Percentiles rank a stretch among this genome's conserved stretches.
phyloP scores from a whole-genome alignment of 2,113 vertebrate genomes.

The Atlantisia rogersi region DNA sequence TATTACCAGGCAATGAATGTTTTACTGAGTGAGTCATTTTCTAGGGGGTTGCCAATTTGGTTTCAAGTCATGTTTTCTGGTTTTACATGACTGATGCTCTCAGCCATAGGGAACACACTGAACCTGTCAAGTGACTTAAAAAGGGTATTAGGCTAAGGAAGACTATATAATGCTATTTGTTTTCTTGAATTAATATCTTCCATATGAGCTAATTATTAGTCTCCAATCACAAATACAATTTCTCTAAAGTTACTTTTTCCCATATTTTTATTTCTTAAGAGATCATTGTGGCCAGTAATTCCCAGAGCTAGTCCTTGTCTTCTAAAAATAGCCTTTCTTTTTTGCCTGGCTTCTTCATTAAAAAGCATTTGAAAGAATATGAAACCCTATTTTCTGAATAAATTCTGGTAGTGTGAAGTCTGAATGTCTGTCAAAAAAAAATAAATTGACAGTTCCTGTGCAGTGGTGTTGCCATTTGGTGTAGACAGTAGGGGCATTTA shows the following conservation, averaged over 20 bases:
- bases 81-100: background rate
- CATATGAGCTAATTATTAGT: background rate
- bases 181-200: background rate
- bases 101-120: background rate
- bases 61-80: background rate
- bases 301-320: background rate
- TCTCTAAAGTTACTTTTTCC: background rate
- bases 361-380: background rate
- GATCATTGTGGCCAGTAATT: background rate
- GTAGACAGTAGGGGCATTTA: background rate
- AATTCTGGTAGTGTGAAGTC: background rate
- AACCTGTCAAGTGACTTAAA: background rate
- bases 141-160: background rate
- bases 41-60: background rate
- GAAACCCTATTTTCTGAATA: background rate
- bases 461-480: background rate
- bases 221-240: background rate
- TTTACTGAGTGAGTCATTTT: background rate
- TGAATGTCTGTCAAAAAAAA: background rate
- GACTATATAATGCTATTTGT: background rate
- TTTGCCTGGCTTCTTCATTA: background rate
- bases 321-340: background rate
- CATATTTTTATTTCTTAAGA: background rate
- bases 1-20: background rate
- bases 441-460: background rate